Conservation (phyloP, 2,797 vertebrate genomes). For the Petrocephalus sullivani region DNA sequence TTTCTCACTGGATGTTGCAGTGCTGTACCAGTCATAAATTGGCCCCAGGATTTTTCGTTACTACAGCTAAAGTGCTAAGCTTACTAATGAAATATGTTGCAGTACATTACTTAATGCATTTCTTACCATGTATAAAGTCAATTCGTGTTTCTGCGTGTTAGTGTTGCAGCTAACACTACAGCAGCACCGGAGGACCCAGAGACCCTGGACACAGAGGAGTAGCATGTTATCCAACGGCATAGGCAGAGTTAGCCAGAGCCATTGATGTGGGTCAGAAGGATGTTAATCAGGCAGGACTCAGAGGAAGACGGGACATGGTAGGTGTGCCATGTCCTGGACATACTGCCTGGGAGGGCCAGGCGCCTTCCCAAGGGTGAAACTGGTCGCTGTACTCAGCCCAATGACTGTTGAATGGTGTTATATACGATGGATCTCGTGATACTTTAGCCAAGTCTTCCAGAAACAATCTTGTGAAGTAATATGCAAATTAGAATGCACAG, state of each 20-base stretch:
- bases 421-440: neutral
- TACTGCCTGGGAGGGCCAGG: neutral
- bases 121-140: neutral
- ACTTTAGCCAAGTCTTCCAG: neutral
- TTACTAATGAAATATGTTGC: neutral
- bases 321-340: neutral
- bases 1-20: neutral
- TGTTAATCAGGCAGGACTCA: neutral
- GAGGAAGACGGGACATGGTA: neutral
- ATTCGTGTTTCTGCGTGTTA: neutral
- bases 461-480: neutral
- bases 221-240: neutral
- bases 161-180: neutral
- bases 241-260: neutral
- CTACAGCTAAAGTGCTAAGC: neutral
- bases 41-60: neutral
- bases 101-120: neutral
- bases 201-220: neutral
- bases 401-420: neutral
- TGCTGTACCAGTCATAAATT: neutral
- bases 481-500: neutral
- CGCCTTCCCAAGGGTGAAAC: neutral
- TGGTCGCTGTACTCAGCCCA: neutral
- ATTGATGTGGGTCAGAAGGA: neutral
- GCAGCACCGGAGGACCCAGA: neutral